A percentile compares a stretch with the other conserved stretches of the same genome.
Evolutionary conservation across 2,113 vertebrate genomes (phyloP).

Genomic region (Rhodinocichla rosea): DNA sequence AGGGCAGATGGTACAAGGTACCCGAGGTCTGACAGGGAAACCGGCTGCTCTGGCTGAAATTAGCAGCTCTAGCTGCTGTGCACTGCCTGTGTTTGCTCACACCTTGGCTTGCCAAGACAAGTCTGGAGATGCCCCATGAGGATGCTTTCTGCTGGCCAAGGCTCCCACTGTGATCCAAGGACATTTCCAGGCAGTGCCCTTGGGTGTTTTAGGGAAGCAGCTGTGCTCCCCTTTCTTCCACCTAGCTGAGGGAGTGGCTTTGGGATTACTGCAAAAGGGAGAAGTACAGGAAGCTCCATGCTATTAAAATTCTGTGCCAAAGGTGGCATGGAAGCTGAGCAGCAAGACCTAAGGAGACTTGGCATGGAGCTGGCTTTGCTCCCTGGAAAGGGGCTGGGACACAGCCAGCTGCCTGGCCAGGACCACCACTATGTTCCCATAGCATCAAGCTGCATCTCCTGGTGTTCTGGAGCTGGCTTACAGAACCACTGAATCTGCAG

Average conservation of each 20-base stretch:
- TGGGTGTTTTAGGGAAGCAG: background rate
- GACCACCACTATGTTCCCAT: background rate
- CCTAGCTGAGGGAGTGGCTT: background rate
- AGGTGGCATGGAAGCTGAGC: background rate
- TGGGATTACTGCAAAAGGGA: background rate
- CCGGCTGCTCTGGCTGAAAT: background rate
- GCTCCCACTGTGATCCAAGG: background rate
- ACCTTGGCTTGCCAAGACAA: background rate
- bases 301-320: background rate
- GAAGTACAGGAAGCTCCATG: background rate
- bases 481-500: background rate
- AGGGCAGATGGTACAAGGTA: background rate
- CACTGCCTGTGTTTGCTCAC: background rate
- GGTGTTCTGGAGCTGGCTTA: background rate
- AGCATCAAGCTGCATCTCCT: background rate
- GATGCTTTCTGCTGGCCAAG: rapidly evolving
- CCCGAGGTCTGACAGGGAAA: background rate
- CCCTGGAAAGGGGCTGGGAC: too few relatives aligned
- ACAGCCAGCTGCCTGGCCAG: background rate
- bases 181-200: background rate
- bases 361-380: background rate
- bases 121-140: background rate
- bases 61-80: background rate
- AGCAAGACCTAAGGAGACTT: background rate
- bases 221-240: rapidly evolving